Evolutionary conservation across 2,797 vertebrate genomes (phyloP).

Genomic region (Betta splendens): DNA sequence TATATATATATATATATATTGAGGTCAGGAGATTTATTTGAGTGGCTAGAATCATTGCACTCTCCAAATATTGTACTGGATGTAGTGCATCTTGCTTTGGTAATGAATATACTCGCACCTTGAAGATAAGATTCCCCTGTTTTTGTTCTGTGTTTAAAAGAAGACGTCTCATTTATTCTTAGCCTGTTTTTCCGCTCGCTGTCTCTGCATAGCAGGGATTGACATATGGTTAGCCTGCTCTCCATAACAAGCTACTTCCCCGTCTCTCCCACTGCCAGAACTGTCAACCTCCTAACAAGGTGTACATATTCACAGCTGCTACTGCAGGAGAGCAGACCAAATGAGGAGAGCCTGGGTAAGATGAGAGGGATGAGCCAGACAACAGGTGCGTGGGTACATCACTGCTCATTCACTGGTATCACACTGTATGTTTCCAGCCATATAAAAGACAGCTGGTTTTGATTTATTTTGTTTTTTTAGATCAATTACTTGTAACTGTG

Average conservation of each 20-base stretch:
- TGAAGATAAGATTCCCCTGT: conserved; percentile 2
- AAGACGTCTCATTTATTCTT: conserved; percentile 27
- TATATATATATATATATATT: too few species aligned
- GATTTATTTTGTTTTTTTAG: conserved; percentile 51
- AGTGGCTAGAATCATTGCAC: conserved; percentile 21
- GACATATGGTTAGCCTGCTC: conserved; percentile 60
- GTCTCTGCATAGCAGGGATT: conserved; percentile 31
- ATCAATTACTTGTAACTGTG: conserved; percentile 63
- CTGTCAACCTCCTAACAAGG: conserved; percentile 71
- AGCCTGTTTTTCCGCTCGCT: conserved; percentile 22
- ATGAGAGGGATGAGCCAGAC: conserved; percentile 61
- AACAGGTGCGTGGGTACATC: conserved; percentile 63
- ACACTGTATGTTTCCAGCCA: conserved; percentile 46
- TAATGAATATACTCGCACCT: conserved; percentile 25
- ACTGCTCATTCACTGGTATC: conserved; percentile 35
- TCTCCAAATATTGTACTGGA: conserved; percentile 37
- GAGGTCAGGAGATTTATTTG: too few species aligned
- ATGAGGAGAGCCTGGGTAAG: conserved; percentile 60
- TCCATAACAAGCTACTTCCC: conserved; percentile 63
- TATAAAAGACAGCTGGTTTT: conserved; percentile 61
- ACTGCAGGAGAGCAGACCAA: conserved; percentile 60
- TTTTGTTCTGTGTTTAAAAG: conserved; percentile 20
- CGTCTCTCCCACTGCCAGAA: conserved; percentile 59
- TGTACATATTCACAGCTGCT: conserved; percentile 63
- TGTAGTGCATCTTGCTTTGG: conserved; percentile 11